These are phyloP conservation scores for Tragelaphus scriptus DNA, from an alignment of 2,113 vertebrate species.

Conservation along the genomic window DNA sequence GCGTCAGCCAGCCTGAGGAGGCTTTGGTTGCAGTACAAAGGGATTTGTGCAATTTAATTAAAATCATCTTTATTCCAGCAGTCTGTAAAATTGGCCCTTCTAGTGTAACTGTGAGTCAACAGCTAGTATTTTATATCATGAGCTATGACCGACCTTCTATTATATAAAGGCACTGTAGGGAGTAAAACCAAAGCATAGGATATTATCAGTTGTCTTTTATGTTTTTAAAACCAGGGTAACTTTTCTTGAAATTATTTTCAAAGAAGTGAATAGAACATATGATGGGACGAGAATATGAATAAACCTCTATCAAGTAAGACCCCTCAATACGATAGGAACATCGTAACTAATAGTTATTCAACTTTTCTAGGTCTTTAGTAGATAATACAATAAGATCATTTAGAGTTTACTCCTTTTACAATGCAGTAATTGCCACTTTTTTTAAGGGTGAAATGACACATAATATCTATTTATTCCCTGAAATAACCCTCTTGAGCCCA, in stretches of 20 bases:
- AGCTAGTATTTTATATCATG: neutral
- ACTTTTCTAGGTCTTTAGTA: neutral
- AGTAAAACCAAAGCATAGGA: neutral
- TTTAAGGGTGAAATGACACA: neutral
- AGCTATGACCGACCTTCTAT: neutral
- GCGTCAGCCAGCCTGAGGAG: neutral
- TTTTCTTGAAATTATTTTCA: slow-evolving; percentile 43
- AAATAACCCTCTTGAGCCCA: slow-evolving; percentile 21
- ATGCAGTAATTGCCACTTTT: slow-evolving; percentile 14
- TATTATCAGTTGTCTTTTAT: neutral
- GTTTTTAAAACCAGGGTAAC: slow-evolving; percentile 28
- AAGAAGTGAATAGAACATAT: neutral
- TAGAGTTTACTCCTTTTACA: neutral
- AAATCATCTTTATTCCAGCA: slow-evolving; percentile 46
- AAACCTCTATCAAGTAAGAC: neutral
- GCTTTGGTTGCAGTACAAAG: neutral
- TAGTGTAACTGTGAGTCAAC: neutral
- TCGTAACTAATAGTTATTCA: neutral
- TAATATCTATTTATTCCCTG: slow-evolving; percentile 14
- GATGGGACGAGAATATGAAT: neutral
- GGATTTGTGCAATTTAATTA: slow-evolving; percentile 26
- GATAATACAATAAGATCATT: neutral
- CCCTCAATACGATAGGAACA: neutral
- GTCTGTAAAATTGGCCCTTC: neutral
- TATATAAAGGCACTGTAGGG: neutral